phyloP scores from a whole-genome alignment of 2,797 vertebrate species.

The Zalophus californianus region DNA sequence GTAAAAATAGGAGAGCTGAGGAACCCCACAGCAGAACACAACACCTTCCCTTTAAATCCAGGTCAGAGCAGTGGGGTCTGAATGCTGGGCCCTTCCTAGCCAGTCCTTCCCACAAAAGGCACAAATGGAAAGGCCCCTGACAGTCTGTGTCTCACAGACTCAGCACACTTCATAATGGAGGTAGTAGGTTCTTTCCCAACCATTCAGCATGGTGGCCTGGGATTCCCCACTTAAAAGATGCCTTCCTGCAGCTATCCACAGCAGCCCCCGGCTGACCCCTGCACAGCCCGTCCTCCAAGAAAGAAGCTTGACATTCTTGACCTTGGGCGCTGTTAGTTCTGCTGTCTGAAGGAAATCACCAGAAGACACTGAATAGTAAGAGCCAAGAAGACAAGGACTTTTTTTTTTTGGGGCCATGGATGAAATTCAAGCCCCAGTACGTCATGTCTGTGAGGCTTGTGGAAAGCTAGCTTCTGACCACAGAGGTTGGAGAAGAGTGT shows the following conservation, averaged over 20 bases:
- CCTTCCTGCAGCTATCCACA: background rate
- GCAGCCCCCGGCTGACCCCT: background rate
- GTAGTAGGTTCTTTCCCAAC: background rate
- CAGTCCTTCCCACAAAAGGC: background rate
- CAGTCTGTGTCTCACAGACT: background rate
- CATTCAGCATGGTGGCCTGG: background rate
- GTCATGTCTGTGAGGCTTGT: slow-evolving; percentile 43
- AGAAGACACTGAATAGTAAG: slow-evolving; percentile 25
- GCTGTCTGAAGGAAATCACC: slow-evolving; percentile 5
- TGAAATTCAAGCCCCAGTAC: slow-evolving; percentile 52
- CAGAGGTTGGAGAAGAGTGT: background rate
- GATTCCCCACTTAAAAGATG: background rate
- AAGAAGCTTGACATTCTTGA: background rate
- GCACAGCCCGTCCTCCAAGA: background rate
- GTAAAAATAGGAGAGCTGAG: background rate
- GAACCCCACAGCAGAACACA: background rate
- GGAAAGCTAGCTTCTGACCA: slow-evolving; percentile 54
- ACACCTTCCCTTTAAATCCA: background rate
- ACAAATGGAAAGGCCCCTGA: background rate
- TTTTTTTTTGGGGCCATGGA: background rate
- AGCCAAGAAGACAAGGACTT: slow-evolving; percentile 27
- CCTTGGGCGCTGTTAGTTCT: background rate
- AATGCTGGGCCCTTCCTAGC: background rate
- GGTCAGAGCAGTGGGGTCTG: background rate
- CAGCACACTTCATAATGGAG: background rate